Evolutionary conservation across 2,888 invertebrate species (phyloP).

Genomic region (Patella caerulea): DNA sequence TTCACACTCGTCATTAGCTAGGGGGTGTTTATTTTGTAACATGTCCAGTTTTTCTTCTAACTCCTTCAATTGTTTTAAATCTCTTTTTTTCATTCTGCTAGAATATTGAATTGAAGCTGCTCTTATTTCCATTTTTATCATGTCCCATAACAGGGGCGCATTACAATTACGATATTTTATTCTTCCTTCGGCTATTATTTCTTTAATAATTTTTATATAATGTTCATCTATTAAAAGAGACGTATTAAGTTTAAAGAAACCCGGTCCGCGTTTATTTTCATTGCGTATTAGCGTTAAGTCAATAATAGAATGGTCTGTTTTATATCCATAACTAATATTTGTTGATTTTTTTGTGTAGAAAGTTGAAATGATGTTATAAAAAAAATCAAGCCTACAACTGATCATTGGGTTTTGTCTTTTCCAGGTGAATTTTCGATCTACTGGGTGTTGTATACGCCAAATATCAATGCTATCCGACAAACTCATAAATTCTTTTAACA

Average conservation of each 20-base stretch:
- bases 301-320: neutral
- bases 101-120: neutral
- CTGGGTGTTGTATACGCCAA: slow-evolving; percentile 12
- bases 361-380: slow-evolving; percentile 14
- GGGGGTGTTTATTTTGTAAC: neutral
- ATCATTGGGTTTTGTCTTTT: slow-evolving; percentile 2
- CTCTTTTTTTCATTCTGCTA: neutral
- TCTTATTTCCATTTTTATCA: slow-evolving; percentile 15
- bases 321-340: neutral
- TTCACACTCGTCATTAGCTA: neutral
- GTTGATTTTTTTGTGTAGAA: neutral
- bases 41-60: neutral
- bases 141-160: neutral
- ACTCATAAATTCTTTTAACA: neutral
- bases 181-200: neutral
- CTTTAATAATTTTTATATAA: neutral
- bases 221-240: neutral
- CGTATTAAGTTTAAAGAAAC: slow-evolving; percentile 19
- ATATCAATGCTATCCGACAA: neutral
- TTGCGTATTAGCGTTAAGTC: neutral
- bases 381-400: slow-evolving; percentile 15
- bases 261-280: neutral
- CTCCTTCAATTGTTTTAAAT: neutral
- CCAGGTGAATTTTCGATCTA: slow-evolving; percentile 22
- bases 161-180: no score